Percentiles rank a stretch among this genome's conserved stretches.
Evolutionary conservation across 2,888 invertebrate genomes (phyloP).

Genomic region (Spilosoma lubricipeda): DNA sequence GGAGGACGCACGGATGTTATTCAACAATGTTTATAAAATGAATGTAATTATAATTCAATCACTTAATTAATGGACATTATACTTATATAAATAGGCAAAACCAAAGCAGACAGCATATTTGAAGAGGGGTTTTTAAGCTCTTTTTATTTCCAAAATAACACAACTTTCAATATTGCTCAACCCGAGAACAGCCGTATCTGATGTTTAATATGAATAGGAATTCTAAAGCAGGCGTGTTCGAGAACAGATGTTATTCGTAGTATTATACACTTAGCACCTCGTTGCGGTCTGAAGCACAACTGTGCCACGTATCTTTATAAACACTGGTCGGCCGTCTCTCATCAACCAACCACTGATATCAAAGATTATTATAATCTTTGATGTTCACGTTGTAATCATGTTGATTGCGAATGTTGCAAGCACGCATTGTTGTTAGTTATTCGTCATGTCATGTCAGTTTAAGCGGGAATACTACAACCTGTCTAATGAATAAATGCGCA

Average conservation of each 20-base stretch:
- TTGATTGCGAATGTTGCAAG: background rate
- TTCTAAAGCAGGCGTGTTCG: background rate
- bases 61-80: background rate
- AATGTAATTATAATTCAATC: slow-evolving; percentile 2
- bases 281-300: slow-evolving; percentile 3
- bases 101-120: too few relatives aligned
- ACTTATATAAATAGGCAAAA: too few relatives aligned
- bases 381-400: background rate
- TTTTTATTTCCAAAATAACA: background rate
- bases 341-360: background rate
- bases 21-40: background rate
- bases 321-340: slow-evolving; percentile 9
- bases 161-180: background rate
- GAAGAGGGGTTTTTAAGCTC: background rate
- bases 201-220: background rate
- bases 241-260: slow-evolving; percentile 8
- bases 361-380: background rate
- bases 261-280: slow-evolving; percentile 16
- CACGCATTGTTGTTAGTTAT: background rate
- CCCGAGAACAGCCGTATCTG: background rate
- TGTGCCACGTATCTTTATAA: slow-evolving; percentile 10
- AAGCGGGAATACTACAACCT: background rate
- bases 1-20: slow-evolving; percentile 14
- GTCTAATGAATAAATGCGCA: too few relatives aligned
- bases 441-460: background rate